These are phyloP conservation scores for Bathynomus jamesi DNA, from an alignment of 1,140 invertebrate species.

Conservation along the genomic window DNA sequence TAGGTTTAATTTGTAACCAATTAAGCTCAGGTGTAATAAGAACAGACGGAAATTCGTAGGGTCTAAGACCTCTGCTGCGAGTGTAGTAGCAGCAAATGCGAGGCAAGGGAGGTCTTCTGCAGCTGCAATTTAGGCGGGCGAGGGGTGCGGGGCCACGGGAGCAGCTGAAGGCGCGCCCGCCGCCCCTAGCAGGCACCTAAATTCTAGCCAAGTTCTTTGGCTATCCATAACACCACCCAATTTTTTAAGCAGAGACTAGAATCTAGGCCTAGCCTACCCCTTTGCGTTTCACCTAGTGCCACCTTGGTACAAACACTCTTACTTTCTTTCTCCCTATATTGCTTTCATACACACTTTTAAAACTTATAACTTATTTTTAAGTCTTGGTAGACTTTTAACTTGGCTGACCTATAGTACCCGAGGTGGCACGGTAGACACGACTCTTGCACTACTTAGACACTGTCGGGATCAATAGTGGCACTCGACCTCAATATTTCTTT, in stretches of 20 bases:
- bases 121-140: background rate
- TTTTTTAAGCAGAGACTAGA: background rate
- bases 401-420: background rate
- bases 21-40: no score
- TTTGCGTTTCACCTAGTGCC: background rate
- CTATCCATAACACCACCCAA: constrained; percentile 1
- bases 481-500: background rate
- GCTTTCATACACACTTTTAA: background rate
- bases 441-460: background rate
- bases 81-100: no score
- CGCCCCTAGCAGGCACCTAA: background rate
- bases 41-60: no score
- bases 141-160: background rate
- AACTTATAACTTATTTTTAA: background rate
- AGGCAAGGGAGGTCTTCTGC: background rate
- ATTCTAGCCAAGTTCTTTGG: background rate
- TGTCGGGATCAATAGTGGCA: background rate
- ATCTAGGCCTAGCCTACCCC: background rate
- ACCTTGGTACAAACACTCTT: background rate
- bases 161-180: background rate
- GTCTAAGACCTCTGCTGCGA: no score
- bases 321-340: background rate
- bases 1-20: no score
- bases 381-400: background rate
- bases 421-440: background rate